Conservation (phyloP, 2,797 vertebrate species). For the Urocyon cinereoargenteus region DNA sequence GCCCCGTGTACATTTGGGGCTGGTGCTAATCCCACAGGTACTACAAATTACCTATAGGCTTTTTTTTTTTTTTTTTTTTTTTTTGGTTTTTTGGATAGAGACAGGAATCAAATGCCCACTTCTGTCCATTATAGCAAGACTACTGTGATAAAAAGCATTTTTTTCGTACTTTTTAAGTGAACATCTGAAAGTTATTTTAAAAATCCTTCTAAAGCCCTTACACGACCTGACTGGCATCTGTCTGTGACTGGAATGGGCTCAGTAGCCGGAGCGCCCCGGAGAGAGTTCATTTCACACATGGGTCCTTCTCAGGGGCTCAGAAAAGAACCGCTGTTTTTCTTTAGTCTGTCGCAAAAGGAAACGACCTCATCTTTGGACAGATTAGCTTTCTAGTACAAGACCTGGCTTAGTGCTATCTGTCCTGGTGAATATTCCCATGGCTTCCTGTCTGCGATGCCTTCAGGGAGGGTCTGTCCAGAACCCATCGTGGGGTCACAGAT, state of each 20-base stretch:
- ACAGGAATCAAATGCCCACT: accelerated
- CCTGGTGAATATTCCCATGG: accelerated
- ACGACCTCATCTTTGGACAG: accelerated
- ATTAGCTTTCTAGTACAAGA: accelerated
- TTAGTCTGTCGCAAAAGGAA: background rate
- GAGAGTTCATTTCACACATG: accelerated
- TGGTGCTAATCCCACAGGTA: accelerated
- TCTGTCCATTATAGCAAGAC: accelerated
- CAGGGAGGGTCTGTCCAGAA: accelerated
- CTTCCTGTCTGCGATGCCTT: no score
- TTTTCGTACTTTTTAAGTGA: background rate
- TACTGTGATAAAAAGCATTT: accelerated
- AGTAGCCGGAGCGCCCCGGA: accelerated
- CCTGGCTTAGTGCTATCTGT: accelerated
- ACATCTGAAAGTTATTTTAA: background rate
- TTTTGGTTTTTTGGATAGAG: no score
- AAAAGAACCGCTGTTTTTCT: accelerated
- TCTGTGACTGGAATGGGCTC: accelerated
- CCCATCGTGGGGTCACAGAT: accelerated
- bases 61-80: no score
- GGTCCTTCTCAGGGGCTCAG: accelerated
- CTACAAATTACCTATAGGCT: accelerated
- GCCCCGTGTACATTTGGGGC: accelerated
- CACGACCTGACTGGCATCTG: accelerated
- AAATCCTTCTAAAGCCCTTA: accelerated